Conservation (phyloP, 2,888 invertebrate genomes). For the Tenthredo notha region DNA sequence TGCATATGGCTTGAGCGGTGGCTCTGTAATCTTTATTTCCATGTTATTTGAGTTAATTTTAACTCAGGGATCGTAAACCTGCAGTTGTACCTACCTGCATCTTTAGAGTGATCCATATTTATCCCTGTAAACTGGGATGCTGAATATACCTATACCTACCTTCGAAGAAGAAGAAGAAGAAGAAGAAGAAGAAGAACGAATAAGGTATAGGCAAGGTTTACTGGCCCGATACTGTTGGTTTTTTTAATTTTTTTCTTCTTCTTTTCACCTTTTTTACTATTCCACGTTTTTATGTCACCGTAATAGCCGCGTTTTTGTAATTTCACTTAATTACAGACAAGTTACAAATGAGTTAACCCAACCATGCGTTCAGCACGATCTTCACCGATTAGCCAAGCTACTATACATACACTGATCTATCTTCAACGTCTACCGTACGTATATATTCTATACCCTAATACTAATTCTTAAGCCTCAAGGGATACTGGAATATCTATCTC, state of each 20-base stretch:
- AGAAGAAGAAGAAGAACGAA: not conserved
- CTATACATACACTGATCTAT: not conserved
- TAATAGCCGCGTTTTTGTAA: constrained; percentile 41
- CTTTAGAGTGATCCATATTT: constrained; percentile 4
- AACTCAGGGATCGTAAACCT: not conserved
- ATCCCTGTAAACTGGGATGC: not conserved
- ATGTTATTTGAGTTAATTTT: constrained; percentile 12
- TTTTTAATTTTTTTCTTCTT: too few relatives aligned
- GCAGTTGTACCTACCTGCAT: not conserved
- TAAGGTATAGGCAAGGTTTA: not conserved
- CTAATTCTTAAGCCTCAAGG: not conserved
- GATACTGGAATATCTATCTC: not conserved
- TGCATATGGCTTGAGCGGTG: not conserved
- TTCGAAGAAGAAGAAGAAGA: not conserved
- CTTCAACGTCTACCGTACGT: not conserved
- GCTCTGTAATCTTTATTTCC: not conserved
- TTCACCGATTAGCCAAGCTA: constrained; percentile 15
- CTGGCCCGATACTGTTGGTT: not conserved
- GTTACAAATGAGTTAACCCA: constrained; percentile 39
- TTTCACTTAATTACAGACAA: constrained; percentile 42
- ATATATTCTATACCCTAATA: too few relatives aligned
- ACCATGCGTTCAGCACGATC: constrained; percentile 26
- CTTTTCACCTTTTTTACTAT: not conserved
- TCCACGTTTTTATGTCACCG: not conserved
- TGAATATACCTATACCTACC: not conserved